Percentiles rank a stretch among this genome's conserved stretches.
Conservation (phyloP, 1,140 invertebrate species). For the Papilio machaon region DNA sequence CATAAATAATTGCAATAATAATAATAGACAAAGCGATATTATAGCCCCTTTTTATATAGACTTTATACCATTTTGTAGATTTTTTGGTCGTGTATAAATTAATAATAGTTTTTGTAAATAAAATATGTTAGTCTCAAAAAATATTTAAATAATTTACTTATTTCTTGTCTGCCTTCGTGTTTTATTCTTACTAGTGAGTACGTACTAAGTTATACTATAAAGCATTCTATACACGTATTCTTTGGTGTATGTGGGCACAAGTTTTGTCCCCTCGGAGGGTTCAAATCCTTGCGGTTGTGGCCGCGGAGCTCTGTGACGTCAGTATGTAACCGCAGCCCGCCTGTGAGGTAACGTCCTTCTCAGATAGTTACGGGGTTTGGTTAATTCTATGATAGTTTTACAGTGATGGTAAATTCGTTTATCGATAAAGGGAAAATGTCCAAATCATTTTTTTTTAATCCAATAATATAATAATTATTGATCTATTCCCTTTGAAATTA, state of each 20-base stretch:
- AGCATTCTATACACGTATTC: not conserved
- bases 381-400: conserved; percentile 27
- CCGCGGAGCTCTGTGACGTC: conserved; percentile 1
- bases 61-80: too few species aligned
- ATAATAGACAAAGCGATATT: too few species aligned
- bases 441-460: too few species aligned
- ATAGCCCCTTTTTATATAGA: too few species aligned
- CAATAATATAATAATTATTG: too few species aligned
- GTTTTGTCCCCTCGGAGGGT: not conserved
- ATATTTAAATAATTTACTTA: not conserved
- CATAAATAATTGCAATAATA: too few species aligned
- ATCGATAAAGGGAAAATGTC: not conserved
- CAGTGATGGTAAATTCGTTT: not conserved
- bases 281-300: conserved; percentile 16
- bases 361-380: conserved; percentile 10
- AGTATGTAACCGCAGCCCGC: not conserved
- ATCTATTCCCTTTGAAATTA: too few species aligned
- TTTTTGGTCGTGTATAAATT: too few species aligned
- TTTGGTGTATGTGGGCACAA: not conserved
- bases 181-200: too few species aligned
- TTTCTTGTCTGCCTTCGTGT: too few species aligned
- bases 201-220: not conserved
- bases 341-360: not conserved
- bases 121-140: too few species aligned
- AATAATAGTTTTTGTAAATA: too few species aligned